A percentile compares a stretch with the other conserved stretches of the same genome.
Evolutionary conservation across 2,888 invertebrate species (phyloP).

Genomic region (Eupsilia transversa): DNA sequence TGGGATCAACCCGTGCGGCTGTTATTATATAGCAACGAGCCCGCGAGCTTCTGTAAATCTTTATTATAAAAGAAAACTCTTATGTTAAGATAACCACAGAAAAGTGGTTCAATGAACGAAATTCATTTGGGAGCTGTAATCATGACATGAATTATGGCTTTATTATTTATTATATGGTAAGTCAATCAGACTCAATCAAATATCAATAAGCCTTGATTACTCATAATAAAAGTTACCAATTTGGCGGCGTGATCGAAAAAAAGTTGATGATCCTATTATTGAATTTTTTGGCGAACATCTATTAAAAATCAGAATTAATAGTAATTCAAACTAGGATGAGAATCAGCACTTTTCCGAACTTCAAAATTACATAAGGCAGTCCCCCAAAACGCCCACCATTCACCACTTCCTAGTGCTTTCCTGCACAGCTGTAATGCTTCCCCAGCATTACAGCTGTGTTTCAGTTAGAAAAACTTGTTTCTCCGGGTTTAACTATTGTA

Average conservation of each 20-base stretch:
- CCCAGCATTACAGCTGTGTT: too few relatives aligned
- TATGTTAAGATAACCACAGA: slow-evolving; percentile 23
- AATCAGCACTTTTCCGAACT: too few relatives aligned
- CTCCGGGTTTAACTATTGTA: too few relatives aligned
- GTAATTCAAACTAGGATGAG: too few relatives aligned
- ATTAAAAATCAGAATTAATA: too few relatives aligned
- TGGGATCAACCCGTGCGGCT: neutral
- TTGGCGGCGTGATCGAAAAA: slow-evolving; percentile 7
- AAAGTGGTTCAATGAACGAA: slow-evolving; percentile 34
- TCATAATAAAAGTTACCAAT: slow-evolving; percentile 21
- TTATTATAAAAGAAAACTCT: neutral
- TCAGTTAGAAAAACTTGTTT: too few relatives aligned
- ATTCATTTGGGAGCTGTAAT: slow-evolving; percentile 35
- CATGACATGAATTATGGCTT: slow-evolving; percentile 20
- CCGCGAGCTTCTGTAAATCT: slow-evolving; percentile 16
- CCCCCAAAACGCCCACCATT: too few relatives aligned
- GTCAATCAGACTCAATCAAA: slow-evolving; percentile 42
- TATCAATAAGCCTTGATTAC: slow-evolving; percentile 38
- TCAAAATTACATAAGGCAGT: too few relatives aligned
- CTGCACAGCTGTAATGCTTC: too few relatives aligned
- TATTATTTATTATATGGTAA: slow-evolving; percentile 31
- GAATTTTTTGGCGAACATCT: neutral
- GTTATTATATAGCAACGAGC: neutral
- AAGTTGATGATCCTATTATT: slow-evolving; percentile 20
- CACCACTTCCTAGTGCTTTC: too few relatives aligned